Conservation (phyloP, 2,888 invertebrate species). For the Trichogramma dendrolimi region DNA sequence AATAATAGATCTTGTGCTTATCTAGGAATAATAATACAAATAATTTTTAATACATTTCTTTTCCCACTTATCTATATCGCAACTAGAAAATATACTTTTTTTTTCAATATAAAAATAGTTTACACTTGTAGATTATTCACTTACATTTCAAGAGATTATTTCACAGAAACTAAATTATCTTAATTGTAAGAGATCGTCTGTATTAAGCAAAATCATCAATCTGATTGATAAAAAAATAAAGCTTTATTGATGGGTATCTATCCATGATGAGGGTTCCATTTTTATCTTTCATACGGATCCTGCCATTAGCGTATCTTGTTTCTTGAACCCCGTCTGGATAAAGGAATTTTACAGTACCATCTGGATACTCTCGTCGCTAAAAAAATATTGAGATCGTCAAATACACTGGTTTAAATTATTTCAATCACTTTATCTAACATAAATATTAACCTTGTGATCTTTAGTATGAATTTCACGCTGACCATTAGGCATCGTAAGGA, state of each 20-base stretch:
- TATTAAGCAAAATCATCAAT: conserved; percentile 12
- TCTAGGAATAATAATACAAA: too few species aligned
- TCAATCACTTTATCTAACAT: not conserved
- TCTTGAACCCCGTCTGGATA: conserved; percentile 86
- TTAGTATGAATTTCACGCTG: conserved; percentile 83
- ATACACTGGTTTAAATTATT: not conserved
- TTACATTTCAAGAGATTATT: conserved; percentile 6
- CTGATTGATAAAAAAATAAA: conserved; percentile 5
- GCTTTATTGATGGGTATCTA: conserved; percentile 56
- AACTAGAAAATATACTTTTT: conserved; percentile 13
- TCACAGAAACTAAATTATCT: conserved; percentile 10
- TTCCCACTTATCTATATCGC: not conserved
- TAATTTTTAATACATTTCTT: too few species aligned
- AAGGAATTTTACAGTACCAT: conserved; percentile 85
- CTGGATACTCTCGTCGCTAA: conserved; percentile 84
- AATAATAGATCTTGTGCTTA: too few species aligned
- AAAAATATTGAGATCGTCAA: conserved; percentile 23
- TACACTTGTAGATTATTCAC: not conserved
- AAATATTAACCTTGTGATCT: conserved; percentile 66
- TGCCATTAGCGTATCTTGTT: conserved; percentile 85
- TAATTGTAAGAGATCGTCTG: not conserved
- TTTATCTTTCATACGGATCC: conserved; percentile 80
- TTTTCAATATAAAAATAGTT: conserved; percentile 16
- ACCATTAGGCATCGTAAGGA: conserved; percentile 77
- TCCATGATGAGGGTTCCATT: conserved; percentile 82